Evolutionary conservation across 2,888 invertebrate genomes (phyloP), one percentile per base, ranked within the genome.

Genomic region (Nemotelus pantherinus): DNA sequence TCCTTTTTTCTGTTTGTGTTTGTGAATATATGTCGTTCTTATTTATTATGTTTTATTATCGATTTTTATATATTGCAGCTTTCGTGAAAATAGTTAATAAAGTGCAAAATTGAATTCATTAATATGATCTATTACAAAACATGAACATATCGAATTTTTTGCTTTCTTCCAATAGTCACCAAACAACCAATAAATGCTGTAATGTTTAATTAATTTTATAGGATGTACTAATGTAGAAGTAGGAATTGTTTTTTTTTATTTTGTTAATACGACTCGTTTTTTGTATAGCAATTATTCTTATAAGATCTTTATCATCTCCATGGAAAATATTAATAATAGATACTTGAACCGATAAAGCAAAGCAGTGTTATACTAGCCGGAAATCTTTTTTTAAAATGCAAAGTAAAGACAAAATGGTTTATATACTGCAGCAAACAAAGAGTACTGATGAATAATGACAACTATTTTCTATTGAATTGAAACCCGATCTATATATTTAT

Each of bases 381-480:
- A 25, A 25, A 25, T 25, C 25, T 25, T 25, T 25, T 25, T 25
- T 25, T 25, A 1, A 25, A 25, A 25, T 25, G 25, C 25, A 25
- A 25, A 25, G 25, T 25, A 25, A 25, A 25, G 25, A 25, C 25
- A 25, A 25, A 25, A 25, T 25, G 25, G 25, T 25, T 25, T 25
- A 25, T 25, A 25, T 25, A 25, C 25, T 25, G 25, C 25, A 25
- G 25, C 25, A 25, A 25, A 25, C 25, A 25, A 70, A 57, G 41
- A 60, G 63, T 63, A 74, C 60, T 60, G 50, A 25, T 25, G 25
- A 74, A 74, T 47, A 25, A 74, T 74, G 74, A 74, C 74, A 74
- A 74, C 74, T 74, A 74, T 74, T 74, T 74, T 74, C 74, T 74
- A 74, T 74, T n/a, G 60, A 43, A 74, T 74, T 63, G 60, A 71